Evolutionary conservation across 2,797 vertebrate genomes (phyloP).

Genomic region (Mionectes olivaceus): DNA sequence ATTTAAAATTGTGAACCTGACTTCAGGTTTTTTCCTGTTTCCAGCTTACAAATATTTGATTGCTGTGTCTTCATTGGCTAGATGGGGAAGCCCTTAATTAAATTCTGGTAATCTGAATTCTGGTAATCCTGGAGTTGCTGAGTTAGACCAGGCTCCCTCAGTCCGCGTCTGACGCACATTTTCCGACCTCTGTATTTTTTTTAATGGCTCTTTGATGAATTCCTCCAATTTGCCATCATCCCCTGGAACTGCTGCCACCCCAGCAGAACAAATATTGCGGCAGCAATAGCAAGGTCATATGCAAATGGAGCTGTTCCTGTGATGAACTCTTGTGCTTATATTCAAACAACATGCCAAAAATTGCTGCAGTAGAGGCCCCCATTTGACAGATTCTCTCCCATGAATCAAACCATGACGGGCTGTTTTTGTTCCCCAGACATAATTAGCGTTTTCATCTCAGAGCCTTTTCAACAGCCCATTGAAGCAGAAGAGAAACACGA

Average conservation of each 20-base stretch:
- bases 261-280: neutral
- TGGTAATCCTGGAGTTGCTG: neutral
- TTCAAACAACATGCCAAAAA: neutral
- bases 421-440: neutral
- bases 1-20: neutral
- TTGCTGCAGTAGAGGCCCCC: neutral
- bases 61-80: neutral
- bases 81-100: neutral
- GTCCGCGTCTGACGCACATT: neutral
- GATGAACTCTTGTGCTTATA: neutral
- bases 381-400: neutral
- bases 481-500: constrained; percentile 1
- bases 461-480: neutral
- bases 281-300: constrained; percentile 9
- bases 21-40: neutral
- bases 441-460: constrained; percentile 4
- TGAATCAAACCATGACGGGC: neutral
- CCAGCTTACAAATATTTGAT: neutral
- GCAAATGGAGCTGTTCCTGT: constrained; percentile 7
- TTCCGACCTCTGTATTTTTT: neutral
- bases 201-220: constrained; percentile 2
- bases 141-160: neutral
- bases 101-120: neutral
- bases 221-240: neutral
- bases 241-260: neutral